phyloP scores from a whole-genome alignment of 2,888 invertebrate genomes.

The Aphodius granarius region DNA sequence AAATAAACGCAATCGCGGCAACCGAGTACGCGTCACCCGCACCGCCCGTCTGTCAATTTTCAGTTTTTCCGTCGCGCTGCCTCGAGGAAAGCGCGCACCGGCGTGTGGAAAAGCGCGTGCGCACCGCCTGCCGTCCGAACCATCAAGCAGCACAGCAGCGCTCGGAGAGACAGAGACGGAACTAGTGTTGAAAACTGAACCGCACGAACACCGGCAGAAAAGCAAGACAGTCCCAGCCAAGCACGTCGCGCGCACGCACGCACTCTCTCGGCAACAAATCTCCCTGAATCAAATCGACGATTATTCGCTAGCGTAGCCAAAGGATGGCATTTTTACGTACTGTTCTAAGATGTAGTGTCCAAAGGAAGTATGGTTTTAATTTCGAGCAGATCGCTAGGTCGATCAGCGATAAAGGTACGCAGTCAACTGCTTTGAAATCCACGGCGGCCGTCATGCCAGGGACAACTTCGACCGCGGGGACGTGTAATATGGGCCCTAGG shows the following conservation, averaged over 20 bases:
- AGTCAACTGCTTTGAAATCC: slow-evolving; percentile 41
- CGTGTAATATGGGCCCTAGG: slow-evolving; percentile 36
- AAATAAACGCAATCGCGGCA: background rate
- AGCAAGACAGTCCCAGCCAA: background rate
- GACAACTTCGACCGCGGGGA: slow-evolving; percentile 29
- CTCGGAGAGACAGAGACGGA: slow-evolving; percentile 5
- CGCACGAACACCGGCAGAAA: background rate
- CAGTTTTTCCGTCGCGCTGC: background rate
- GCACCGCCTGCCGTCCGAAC: background rate
- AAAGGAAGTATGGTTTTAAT: slow-evolving; percentile 50
- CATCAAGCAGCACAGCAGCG: background rate
- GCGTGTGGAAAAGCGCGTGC: background rate
- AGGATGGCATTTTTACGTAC: slow-evolving; percentile 56
- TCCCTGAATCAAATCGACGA: too few species aligned
- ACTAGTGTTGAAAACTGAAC: background rate
- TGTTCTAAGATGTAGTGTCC: slow-evolving; percentile 51
- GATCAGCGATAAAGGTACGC: background rate
- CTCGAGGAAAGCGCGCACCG: background rate
- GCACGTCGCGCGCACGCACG: background rate
- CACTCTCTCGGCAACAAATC: background rate
- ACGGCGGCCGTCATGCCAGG: slow-evolving; percentile 32
- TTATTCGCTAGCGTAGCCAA: slow-evolving; percentile 12
- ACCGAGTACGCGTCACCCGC: background rate
- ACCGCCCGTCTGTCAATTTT: background rate
- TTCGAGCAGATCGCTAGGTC: slow-evolving; percentile 23